Conservation (phyloP, 2,113 vertebrate genomes). For the Cheilinus undulatus region DNA sequence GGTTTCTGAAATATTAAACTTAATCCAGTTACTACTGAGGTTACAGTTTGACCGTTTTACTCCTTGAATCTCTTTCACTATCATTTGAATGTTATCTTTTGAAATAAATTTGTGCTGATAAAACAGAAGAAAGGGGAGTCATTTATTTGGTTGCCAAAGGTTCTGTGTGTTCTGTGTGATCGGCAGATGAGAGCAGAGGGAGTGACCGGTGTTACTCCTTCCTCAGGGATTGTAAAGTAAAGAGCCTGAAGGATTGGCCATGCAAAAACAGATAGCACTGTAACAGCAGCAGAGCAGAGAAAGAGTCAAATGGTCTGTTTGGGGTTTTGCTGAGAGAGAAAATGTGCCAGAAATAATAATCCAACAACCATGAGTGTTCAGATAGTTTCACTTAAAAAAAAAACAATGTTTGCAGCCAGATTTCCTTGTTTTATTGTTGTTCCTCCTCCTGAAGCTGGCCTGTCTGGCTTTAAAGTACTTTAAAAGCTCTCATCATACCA, state of each 20-base stretch:
- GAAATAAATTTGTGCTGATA: conserved; percentile 5
- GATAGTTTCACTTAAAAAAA: too few relatives aligned
- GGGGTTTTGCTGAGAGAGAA: not conserved
- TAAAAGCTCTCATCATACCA: conserved; percentile 43
- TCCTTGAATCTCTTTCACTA: not conserved
- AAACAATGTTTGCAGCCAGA: not conserved
- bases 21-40: conserved; percentile 4
- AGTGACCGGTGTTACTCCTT: conserved; percentile 40
- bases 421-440: not conserved
- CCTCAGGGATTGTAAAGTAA: conserved; percentile 41
- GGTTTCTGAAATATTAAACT: not conserved
- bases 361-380: too few relatives aligned
- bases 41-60: not conserved
- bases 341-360: not conserved
- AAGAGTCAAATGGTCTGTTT: not conserved
- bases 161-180: conserved; percentile 25
- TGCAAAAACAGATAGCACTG: conserved; percentile 1
- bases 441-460: too few relatives aligned
- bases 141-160: conserved; percentile 23
- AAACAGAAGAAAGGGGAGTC: not conserved
- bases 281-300: not conserved
- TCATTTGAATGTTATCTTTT: conserved; percentile 6
- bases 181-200: conserved; percentile 57
- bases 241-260: conserved; percentile 45
- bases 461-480: conserved; percentile 22